A percentile compares a stretch with the other conserved stretches of the same genome.
phyloP scores from a whole-genome alignment of 2,113 vertebrate genomes.

The Corvus hawaiiensis region DNA sequence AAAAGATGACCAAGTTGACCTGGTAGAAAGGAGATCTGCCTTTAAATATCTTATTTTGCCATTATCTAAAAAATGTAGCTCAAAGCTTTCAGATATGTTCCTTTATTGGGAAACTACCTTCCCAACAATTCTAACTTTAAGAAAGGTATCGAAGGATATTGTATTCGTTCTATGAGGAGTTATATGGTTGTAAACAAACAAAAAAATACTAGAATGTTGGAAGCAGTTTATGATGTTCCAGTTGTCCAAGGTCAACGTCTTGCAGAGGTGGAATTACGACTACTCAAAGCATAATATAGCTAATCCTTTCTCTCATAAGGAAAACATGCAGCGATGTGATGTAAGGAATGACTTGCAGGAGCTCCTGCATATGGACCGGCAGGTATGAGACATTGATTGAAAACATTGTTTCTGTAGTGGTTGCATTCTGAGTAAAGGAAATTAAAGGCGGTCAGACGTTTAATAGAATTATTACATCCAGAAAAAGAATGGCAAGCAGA shows the following conservation, averaged over 20 bases:
- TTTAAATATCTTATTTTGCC: background rate
- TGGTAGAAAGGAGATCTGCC: background rate
- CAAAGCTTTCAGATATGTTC: background rate
- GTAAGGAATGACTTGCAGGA: background rate
- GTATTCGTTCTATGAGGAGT: slow-evolving; percentile 10
- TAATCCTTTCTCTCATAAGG: background rate
- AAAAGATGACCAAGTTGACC: background rate
- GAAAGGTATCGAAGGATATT: background rate
- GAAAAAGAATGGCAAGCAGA: background rate
- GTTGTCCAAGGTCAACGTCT: background rate
- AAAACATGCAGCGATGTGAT: background rate
- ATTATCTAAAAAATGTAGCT: background rate
- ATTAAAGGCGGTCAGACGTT: background rate
- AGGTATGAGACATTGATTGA: background rate
- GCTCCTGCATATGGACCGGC: background rate
- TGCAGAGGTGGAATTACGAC: slow-evolving; percentile 10
- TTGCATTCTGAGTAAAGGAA: background rate
- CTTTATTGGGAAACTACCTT: background rate
- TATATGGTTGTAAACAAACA: background rate
- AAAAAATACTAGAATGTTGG: background rate
- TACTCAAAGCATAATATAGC: slow-evolving; percentile 17
- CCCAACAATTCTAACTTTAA: background rate
- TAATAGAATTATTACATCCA: background rate
- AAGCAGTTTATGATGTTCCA: slow-evolving; percentile 32
- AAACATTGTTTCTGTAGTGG: background rate